These are phyloP conservation scores for honey bee (Apis mellifera) DNA, from an alignment of 1,140 invertebrate genomes.

Conservation along the genomic window DNA sequence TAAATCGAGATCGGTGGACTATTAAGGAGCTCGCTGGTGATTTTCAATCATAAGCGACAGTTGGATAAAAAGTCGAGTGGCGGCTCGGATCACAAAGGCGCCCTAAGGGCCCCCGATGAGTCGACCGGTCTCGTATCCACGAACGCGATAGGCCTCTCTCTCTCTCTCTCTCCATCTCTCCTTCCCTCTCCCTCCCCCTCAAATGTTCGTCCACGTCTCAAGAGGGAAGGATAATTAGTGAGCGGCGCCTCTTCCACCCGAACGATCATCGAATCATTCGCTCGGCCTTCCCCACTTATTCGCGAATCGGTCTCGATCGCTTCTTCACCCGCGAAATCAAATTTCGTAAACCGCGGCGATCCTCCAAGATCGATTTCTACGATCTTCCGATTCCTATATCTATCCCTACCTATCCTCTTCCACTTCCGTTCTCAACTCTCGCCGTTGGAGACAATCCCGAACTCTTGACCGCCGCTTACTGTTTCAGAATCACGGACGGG, in stretches of 20 bases:
- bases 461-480: constrained; percentile 56
- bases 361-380: no score
- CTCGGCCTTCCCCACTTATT: constrained; percentile 37
- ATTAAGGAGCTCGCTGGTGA: constrained; percentile 74
- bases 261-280: constrained; percentile 66
- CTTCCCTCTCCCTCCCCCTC: constrained; percentile 36
- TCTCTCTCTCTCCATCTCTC: constrained; percentile 26
- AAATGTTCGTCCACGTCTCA: constrained; percentile 57
- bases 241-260: constrained; percentile 69
- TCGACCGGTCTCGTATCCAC: constrained; percentile 80
- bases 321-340: neutral
- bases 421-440: no score
- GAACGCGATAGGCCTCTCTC: constrained; percentile 57
- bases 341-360: no score
- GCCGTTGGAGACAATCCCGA: neutral
- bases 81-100: constrained; percentile 76
- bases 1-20: constrained; percentile 72
- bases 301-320: constrained; percentile 33
- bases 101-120: constrained; percentile 74
- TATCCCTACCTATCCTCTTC: no score
- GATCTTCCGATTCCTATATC: no score
- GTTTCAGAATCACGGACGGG: constrained; percentile 84
- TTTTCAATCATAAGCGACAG: constrained; percentile 81
- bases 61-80: constrained; percentile 78
- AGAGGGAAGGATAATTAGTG: constrained; percentile 75